Base-by-base conservation (phyloP, 2,113 vertebrate species). In the Dromiciops gliroides region DNA sequence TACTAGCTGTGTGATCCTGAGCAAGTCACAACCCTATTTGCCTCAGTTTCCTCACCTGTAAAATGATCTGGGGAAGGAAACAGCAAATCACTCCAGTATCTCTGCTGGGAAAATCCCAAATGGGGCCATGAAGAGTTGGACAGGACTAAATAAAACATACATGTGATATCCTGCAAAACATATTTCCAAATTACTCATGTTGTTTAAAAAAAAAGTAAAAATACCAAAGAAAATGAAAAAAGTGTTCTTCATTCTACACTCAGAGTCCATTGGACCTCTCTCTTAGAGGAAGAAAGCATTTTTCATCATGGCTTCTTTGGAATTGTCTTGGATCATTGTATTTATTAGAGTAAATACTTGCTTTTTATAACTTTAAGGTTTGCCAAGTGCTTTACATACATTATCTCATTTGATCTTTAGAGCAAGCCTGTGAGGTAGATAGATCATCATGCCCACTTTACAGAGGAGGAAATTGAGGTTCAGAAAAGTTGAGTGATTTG, bases 371-470 rank as follows among this genome's bases (percentile, higher is more conserved):
- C 47, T 89, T 90, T 89, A 92, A 12, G 91, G 31, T 53, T 67
- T 90, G 14, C 67, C 52, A 92, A 49, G 37, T 96, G 37, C 51
- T 92, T 92, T 91, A 51, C 44, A 53, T 37, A 23, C 51, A 56
- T 51, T 67, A 5, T 91, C 91, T 94, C 23, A 90, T 75, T 94
- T 89, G 53, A 92, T 89, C 56, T 67, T 67, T 16, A 67, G 56
- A 67, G 3, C 67, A 93, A 91, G 16, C 1, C 67, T 89, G 75
- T 51, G 24, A 91, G 12, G n/a, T 91, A 23, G 47, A 23, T 31
- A n/a, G 28, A 91, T 90, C 92, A 91, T 83, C 95, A 92, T 75
- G 75, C 52, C 0, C 22, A 50, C 53, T 93, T 95, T 94, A 50
- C 24, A 92, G 2, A 51, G 94, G 93, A 92, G 56, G 96, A 93